Evolutionary conservation across 2,797 vertebrate species (phyloP).

Genomic region (Muscicapa comitata): DNA sequence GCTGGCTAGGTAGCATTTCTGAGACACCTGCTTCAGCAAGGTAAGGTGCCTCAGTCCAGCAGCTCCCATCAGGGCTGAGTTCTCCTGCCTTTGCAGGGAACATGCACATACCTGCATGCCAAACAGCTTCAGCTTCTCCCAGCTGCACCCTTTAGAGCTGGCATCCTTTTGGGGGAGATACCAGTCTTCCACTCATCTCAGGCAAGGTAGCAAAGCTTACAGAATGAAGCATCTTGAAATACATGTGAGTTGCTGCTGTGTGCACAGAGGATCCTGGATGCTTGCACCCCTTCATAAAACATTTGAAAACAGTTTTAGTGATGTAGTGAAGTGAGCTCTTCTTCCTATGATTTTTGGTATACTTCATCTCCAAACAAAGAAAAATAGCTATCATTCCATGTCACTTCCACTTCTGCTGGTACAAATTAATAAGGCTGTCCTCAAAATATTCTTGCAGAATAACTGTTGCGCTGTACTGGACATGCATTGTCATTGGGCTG

Average conservation of each 20-base stretch:
- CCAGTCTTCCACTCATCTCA: neutral
- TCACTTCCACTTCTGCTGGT: neutral
- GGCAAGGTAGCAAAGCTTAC: neutral
- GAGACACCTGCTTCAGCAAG: neutral
- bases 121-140: neutral
- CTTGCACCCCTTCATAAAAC: neutral
- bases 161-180: neutral
- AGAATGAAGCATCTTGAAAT: neutral
- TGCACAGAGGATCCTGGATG: neutral
- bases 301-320: neutral
- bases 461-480: neutral
- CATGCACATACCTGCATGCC: fast-evolving
- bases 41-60: neutral
- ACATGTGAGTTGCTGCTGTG: neutral
- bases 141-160: neutral
- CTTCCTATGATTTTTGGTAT: neutral
- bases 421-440: neutral
- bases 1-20: neutral
- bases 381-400: neutral
- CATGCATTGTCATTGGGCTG: neutral
- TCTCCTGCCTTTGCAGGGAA: neutral
- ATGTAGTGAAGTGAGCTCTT: neutral
- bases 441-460: neutral
- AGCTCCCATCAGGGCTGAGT: neutral
- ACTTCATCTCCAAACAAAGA: neutral